A percentile compares a stretch with the other conserved stretches of the same genome.
Conservation (phyloP, 1,140 invertebrate species). For the Drosophila ohnishii region DNA sequence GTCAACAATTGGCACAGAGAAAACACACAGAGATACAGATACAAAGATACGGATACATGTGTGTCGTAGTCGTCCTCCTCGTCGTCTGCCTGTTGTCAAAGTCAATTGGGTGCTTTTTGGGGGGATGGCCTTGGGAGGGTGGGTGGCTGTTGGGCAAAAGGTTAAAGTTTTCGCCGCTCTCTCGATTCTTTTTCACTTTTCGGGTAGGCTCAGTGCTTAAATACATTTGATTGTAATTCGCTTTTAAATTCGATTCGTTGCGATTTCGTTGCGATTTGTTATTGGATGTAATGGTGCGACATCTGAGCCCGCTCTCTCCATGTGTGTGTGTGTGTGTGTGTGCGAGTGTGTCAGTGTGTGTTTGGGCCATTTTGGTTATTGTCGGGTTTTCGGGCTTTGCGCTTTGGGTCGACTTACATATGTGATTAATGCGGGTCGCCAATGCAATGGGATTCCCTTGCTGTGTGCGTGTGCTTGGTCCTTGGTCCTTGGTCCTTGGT, state of each 20-base stretch:
- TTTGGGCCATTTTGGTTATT: conserved; percentile 30
- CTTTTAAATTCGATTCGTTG: conserved; percentile 80
- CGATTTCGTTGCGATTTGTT: conserved; percentile 73
- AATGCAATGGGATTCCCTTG: conserved; percentile 30
- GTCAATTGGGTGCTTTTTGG: conserved; percentile 54
- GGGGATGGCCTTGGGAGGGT: neutral
- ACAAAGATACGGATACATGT: conserved; percentile 39
- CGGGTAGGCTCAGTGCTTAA: conserved; percentile 72
- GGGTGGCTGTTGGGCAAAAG: no score
- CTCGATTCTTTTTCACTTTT: conserved; percentile 33
- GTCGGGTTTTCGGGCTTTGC: conserved; percentile 39
- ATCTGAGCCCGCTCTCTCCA: conserved; percentile 57
- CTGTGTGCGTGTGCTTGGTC: conserved; percentile 11
- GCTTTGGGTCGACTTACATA: conserved; percentile 51
- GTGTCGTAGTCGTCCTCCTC: neutral
- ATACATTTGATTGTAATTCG: conserved; percentile 81
- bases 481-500: conserved; percentile 6
- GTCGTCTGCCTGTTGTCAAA: conserved; percentile 55
- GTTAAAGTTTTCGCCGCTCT: conserved; percentile 59
- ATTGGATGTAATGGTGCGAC: conserved; percentile 78
- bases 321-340: neutral
- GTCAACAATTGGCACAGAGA: conserved; percentile 67
- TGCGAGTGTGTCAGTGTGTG: neutral
- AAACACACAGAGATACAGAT: conserved; percentile 28
- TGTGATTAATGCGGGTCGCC: conserved; percentile 74